A percentile compares a stretch with the other conserved stretches of the same genome.
phyloP scores from a whole-genome alignment of 2,888 invertebrate species.

The Micropterix aruncella region DNA sequence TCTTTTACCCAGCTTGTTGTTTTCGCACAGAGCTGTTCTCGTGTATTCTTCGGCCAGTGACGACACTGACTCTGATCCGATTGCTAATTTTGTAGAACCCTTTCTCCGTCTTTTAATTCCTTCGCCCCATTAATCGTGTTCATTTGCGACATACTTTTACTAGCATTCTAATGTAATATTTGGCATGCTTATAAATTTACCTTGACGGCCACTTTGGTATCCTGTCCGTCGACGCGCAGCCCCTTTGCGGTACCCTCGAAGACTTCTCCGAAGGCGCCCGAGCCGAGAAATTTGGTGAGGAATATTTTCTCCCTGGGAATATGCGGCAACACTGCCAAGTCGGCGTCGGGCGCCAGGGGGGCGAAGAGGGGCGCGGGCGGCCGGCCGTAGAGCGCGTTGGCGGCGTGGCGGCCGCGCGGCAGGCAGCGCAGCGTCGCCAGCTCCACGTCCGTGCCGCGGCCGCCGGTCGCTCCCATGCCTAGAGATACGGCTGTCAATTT shows the following conservation, averaged over 20 bases:
- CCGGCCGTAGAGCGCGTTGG: constrained; percentile 67
- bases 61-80: no score
- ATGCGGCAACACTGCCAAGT: constrained; percentile 70
- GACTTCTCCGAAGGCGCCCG: constrained; percentile 96
- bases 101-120: no score
- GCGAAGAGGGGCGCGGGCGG: constrained; percentile 34
- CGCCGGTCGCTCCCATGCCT: constrained; percentile 12
- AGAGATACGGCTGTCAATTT: constrained; percentile 35
- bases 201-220: constrained; percentile 84
- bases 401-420: constrained; percentile 58
- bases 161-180: no score
- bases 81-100: no score
- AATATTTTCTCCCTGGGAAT: constrained; percentile 78
- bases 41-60: no score
- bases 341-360: constrained; percentile 52
- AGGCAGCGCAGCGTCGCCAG: constrained; percentile 75
- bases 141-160: no score
- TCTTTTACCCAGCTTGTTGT: no score
- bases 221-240: constrained; percentile 39
- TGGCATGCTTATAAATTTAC: no score
- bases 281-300: constrained; percentile 78
- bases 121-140: no score
- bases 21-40: no score
- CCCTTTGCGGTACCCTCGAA: constrained; percentile 80
- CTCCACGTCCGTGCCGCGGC: constrained; percentile 60